Conservation (phyloP, 2,797 vertebrate genomes). For the Trichosurus vulpecula region DNA sequence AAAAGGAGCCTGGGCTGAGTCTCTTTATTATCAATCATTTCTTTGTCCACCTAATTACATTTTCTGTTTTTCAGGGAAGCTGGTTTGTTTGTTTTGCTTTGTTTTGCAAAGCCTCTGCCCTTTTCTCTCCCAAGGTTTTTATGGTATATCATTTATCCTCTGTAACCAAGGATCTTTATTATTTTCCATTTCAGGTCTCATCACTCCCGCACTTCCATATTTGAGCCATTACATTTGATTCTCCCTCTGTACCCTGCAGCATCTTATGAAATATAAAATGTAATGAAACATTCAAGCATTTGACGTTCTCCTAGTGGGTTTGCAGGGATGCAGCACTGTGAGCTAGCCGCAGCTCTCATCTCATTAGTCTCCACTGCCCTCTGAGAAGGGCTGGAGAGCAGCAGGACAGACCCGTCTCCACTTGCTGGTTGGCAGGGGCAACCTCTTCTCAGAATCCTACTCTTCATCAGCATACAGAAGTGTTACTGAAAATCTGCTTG, state of each 20-base stretch:
- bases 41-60: slow-evolving; percentile 41
- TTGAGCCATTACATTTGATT: slow-evolving; percentile 81
- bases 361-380: slow-evolving; percentile 74
- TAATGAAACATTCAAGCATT: slow-evolving; percentile 84
- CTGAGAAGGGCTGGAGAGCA: slow-evolving; percentile 76
- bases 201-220: slow-evolving; percentile 72
- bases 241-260: slow-evolving; percentile 78
- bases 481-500: not conserved
- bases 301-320: slow-evolving; percentile 78
- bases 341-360: slow-evolving; percentile 76
- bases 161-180: slow-evolving; percentile 40
- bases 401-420: slow-evolving; percentile 72
- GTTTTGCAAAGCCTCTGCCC: slow-evolving; percentile 11
- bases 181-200: slow-evolving; percentile 76
- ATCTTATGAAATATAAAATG: slow-evolving; percentile 85
- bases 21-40: not conserved
- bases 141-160: slow-evolving; percentile 42
- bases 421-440: slow-evolving; percentile 58
- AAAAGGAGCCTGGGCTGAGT: slow-evolving; percentile 14
- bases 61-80: not conserved
- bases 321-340: slow-evolving; percentile 75
- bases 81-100: slow-evolving; percentile 3
- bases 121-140: slow-evolving; percentile 59
- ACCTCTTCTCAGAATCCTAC: slow-evolving; percentile 34
- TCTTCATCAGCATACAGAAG: not conserved